phyloP scores from a whole-genome alignment of 2,888 invertebrate species.

The Mayetiola destructor region DNA sequence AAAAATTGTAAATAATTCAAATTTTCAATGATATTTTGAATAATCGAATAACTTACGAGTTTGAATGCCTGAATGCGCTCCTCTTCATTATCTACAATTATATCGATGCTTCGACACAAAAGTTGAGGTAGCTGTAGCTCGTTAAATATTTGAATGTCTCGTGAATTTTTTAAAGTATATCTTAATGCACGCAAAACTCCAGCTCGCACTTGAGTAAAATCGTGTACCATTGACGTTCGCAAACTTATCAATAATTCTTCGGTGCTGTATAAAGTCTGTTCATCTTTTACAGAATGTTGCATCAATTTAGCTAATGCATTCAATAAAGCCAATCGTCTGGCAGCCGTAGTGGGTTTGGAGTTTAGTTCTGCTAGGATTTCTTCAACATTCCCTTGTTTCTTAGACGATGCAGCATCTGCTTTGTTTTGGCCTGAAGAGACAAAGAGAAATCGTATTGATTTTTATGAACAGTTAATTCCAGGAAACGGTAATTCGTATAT shows the following conservation, averaged over 20 bases:
- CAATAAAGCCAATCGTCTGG: conserved; percentile 67
- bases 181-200: conserved; percentile 76
- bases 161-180: conserved; percentile 62
- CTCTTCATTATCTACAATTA: conserved; percentile 78
- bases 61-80: conserved; percentile 85
- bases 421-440: neutral
- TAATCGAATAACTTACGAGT: conserved; percentile 39
- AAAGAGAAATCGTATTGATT: neutral
- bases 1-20: neutral
- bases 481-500: too few relatives aligned
- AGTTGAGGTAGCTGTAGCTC: conserved; percentile 71
- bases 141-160: conserved; percentile 65
- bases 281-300: conserved; percentile 20
- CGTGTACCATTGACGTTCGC: conserved; percentile 68
- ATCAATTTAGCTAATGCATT: conserved; percentile 73
- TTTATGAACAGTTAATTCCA: neutral
- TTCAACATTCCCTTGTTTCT: conserved; percentile 47
- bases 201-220: conserved; percentile 78
- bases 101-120: conserved; percentile 71
- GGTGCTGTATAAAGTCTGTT: conserved; percentile 49
- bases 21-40: neutral
- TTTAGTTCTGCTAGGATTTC: conserved; percentile 49
- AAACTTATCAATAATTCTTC: conserved; percentile 78
- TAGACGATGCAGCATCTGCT: conserved; percentile 21
- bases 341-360: conserved; percentile 46